A percentile compares a stretch with the other conserved stretches of the same genome.
phyloP scores from a whole-genome alignment of 2,113 vertebrate genomes.

The Plecotus auritus region DNA sequence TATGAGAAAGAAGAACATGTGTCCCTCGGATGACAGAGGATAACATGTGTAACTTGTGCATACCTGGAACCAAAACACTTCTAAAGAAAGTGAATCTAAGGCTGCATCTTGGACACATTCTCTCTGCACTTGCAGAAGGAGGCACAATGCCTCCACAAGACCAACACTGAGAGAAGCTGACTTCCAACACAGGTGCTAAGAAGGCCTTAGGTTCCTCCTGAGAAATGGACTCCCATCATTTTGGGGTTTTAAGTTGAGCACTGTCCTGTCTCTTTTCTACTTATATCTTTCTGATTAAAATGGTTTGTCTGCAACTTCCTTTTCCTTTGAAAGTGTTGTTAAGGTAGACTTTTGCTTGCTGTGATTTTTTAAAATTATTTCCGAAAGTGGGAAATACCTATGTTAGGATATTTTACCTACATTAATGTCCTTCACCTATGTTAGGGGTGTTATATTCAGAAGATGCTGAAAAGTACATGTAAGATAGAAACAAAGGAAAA shows the following conservation, averaged over 20 bases:
- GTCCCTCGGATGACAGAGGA: neutral
- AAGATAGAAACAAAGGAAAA: neutral
- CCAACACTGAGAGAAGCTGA: neutral
- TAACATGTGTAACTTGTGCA: too few relatives aligned
- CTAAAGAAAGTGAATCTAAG: neutral
- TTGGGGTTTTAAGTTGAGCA: neutral
- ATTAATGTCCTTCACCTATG: neutral
- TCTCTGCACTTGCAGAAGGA: neutral
- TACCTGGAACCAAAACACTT: neutral
- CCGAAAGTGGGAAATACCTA: neutral
- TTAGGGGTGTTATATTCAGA: neutral
- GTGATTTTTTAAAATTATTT: neutral
- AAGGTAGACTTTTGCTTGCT: neutral
- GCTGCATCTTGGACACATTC: neutral
- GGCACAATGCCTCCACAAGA: too few relatives aligned
- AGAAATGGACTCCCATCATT: neutral
- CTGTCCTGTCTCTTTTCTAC: neutral
- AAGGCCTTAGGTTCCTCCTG: neutral
- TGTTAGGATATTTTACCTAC: neutral
- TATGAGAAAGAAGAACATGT: neutral
- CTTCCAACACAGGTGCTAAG: neutral
- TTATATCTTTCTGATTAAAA: neutral
- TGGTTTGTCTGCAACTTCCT: neutral
- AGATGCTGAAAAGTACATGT: neutral
- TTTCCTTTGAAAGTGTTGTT: neutral